Conservation (phyloP, 2,797 vertebrate species). For the Hippocampus kuda region DNA sequence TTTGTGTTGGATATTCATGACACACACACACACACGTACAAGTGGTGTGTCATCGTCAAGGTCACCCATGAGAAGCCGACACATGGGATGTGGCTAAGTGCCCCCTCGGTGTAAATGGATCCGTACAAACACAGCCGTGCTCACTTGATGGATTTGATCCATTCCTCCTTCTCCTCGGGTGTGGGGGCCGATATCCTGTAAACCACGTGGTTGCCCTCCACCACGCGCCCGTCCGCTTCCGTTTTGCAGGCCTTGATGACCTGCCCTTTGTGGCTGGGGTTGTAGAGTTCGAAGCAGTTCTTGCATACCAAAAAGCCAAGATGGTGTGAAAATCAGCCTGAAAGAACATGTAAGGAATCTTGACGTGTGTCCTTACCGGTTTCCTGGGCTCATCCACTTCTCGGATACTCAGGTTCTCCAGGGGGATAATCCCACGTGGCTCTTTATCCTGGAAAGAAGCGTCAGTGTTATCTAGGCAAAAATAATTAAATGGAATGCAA, state of each 20-base stretch:
- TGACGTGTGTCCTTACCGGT: constrained; percentile 63
- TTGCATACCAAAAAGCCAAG: constrained; percentile 30
- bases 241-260: constrained; percentile 99
- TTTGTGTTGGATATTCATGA: constrained; percentile 14
- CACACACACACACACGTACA: constrained; percentile 6
- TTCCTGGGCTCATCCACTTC: constrained; percentile 91
- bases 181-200: constrained; percentile 96
- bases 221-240: constrained; percentile 90
- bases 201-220: constrained; percentile 96
- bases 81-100: constrained; percentile 52
- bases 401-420: constrained; percentile 92
- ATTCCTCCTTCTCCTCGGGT: constrained; percentile 94
- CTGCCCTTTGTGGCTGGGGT: constrained; percentile 92
- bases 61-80: constrained; percentile 55
- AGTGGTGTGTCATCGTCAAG: constrained; percentile 45
- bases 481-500: neutral
- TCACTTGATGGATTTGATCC: constrained; percentile 99
- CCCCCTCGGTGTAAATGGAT: constrained; percentile 57
- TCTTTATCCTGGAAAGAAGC: constrained; percentile 77
- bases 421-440: constrained; percentile 84
- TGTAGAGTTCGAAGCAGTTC: constrained; percentile 98
- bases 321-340: neutral
- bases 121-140: constrained; percentile 24
- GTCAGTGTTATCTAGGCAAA: neutral
- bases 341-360: neutral